These are phyloP conservation scores for Pangasianodon gigas DNA, from an alignment of 2,113 vertebrate genomes.

Conservation along the genomic window DNA sequence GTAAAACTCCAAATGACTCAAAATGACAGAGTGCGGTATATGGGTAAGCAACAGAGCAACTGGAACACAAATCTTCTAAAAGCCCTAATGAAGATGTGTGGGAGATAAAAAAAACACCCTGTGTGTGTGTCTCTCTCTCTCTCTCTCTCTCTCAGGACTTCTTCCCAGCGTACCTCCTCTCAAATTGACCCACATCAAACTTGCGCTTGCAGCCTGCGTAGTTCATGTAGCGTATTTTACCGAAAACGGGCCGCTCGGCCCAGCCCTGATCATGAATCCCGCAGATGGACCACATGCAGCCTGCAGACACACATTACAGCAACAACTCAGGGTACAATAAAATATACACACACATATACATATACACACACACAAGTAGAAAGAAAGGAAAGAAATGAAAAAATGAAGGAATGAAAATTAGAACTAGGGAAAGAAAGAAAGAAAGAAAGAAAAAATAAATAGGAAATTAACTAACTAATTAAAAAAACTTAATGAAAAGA, in stretches of 20 bases:
- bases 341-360: not conserved
- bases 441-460: too few species aligned
- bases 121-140: not conserved
- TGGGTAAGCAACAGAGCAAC: not conserved
- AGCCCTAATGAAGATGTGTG: not conserved
- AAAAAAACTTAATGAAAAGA: too few species aligned
- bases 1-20: not conserved
- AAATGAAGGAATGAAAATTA: not conserved
- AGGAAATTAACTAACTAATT: too few species aligned
- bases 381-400: not conserved
- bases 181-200: slow-evolving; percentile 80
- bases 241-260: slow-evolving; percentile 80
- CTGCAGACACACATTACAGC: slow-evolving; percentile 57
- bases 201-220: slow-evolving; percentile 88
- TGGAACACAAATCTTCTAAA: not conserved
- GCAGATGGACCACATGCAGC: slow-evolving; percentile 91
- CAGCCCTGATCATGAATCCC: slow-evolving; percentile 88
- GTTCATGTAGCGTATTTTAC: slow-evolving; percentile 92
- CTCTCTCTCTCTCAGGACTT: slow-evolving; percentile 37
- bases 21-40: not conserved
- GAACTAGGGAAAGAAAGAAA: not conserved
- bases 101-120: not conserved
- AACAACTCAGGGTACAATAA: not conserved
- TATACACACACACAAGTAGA: too few species aligned
- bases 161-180: slow-evolving; percentile 72